Base-by-base conservation (phyloP, 2,888 invertebrate species). In the Cosmorhoe ocellata region DNA sequence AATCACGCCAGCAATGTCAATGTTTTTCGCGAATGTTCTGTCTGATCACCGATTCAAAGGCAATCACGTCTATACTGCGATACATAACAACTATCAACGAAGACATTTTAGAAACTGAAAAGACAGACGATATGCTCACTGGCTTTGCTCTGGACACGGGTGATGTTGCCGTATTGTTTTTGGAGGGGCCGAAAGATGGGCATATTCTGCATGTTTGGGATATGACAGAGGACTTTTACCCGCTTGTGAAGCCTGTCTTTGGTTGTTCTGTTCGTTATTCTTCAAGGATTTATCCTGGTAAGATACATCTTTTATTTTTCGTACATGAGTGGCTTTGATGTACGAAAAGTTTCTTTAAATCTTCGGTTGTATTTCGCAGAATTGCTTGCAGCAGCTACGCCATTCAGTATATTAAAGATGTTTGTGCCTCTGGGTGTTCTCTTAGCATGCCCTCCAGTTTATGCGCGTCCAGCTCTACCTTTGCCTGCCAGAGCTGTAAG, bases 141-240 rank as follows among this genome's bases (percentile, higher is more conserved):
- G 89, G 89, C 3, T 89, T 88, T 60, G 76, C 74, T 18, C 13
- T 88, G n/a, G 85, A 89, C 57, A 73, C 75, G 1, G 83, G 86
- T 0, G 69, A 74, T 46, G 56, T 57, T 6, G 74, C 77, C 0
- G 12, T 88, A 7, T 64, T 88, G 36, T 89, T 69, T 38, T 45
- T 86, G 1, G 89, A 90, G 67, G 89, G 89, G 3, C 76, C 70
- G 30, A 76, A 66, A 49, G 79, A 87, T 53, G 79, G 83, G 0
- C 43, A 70, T 1, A 81, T 89, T 45, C 67, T 84, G 37, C 61
- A 59, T 18, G 56, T 90, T 18, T 88, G 84, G 82, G 78, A 86
- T 33, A 61, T 70, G 53, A 76, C 80, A 1, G 78, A 67, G 55
- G 78, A 79, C 48, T 82, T 70, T 58, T 72, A 80, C 58, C 71